Evolutionary conservation across 2,113 vertebrate genomes (phyloP).

Genomic region (Neotragus pygmaeus): DNA sequence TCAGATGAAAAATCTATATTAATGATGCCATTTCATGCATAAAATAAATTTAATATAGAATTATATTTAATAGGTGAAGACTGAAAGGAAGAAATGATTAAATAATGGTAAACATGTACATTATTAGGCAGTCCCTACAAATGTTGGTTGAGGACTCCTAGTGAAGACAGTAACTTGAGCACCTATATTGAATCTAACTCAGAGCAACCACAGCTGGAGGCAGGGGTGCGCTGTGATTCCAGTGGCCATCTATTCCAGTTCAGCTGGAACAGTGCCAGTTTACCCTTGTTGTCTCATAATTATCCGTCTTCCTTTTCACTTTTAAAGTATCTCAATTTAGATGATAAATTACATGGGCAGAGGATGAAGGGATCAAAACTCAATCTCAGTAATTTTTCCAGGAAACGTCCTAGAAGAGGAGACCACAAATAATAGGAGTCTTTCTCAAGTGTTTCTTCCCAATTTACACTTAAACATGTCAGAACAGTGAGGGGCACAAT

Average conservation of each 20-base stretch:
- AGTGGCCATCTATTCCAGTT: background rate
- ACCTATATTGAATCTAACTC: background rate
- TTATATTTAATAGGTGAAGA: background rate
- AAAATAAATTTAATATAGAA: background rate
- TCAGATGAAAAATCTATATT: background rate
- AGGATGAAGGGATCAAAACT: background rate
- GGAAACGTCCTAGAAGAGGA: background rate
- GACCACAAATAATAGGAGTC: background rate
- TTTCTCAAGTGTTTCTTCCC: background rate
- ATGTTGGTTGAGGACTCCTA: background rate
- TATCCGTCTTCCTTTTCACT: background rate
- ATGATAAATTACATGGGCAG: background rate
- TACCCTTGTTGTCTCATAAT: background rate
- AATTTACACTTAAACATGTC: background rate
- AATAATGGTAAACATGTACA: background rate
- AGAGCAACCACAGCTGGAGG: background rate
- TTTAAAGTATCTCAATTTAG: background rate
- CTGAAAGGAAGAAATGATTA: background rate
- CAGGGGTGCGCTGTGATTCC: background rate
- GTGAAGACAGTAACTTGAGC: background rate
- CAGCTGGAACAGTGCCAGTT: background rate
- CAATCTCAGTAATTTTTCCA: background rate
- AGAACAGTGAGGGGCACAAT: background rate
- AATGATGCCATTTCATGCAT: background rate
- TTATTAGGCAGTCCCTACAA: background rate